These are phyloP conservation scores for Camelus bactrianus DNA, from an alignment of 2,113 vertebrate species.

Conservation along the genomic window DNA sequence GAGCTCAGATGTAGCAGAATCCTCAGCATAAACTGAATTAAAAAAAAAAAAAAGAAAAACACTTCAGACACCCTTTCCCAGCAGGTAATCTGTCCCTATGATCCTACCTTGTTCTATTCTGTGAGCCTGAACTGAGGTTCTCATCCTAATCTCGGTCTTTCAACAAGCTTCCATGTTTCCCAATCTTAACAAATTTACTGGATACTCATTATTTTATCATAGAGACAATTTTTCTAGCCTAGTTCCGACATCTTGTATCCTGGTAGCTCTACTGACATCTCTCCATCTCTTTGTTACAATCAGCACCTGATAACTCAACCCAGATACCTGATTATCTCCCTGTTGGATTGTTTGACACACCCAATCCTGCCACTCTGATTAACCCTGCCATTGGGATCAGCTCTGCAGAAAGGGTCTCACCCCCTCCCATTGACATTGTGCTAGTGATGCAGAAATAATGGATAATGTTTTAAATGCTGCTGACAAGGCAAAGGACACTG, in stretches of 20 bases:
- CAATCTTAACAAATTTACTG: neutral
- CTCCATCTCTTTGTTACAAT: neutral
- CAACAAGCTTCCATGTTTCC: neutral
- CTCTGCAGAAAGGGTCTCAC: neutral
- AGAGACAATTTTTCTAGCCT: neutral
- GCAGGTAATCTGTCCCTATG: neutral
- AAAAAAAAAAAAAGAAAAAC: neutral
- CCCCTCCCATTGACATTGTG: constrained; percentile 39
- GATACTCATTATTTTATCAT: neutral
- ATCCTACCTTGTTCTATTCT: neutral
- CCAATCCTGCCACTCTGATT: constrained; percentile 28
- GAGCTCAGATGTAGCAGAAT: neutral
- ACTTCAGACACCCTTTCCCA: neutral
- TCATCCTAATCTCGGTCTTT: neutral
- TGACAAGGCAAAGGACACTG: constrained; percentile 72
- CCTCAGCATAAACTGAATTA: neutral
- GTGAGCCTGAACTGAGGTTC: neutral
- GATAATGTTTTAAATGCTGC: constrained; percentile 66
- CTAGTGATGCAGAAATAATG: constrained; percentile 67
- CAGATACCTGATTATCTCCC: neutral
- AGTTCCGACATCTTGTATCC: neutral
- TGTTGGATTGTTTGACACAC: neutral
- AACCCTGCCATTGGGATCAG: constrained; percentile 13
- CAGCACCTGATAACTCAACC: neutral
- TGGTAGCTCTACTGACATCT: neutral